Conservation (phyloP, 2,888 invertebrate species). For the Galeopsomyia nigrocyanea region DNA sequence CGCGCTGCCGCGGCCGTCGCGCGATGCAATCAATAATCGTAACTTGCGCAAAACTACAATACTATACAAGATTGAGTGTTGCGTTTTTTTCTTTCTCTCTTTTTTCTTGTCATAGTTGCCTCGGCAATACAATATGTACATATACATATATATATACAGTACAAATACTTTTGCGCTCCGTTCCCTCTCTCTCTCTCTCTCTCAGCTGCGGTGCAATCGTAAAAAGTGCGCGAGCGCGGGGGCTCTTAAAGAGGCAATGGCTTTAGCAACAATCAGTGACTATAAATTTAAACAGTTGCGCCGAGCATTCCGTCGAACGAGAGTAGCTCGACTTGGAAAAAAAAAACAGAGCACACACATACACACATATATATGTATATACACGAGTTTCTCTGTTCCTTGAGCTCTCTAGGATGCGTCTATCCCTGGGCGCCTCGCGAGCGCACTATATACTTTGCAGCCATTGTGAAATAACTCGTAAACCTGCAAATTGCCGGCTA, state of each 20-base stretch:
- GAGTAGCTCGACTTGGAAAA: no score
- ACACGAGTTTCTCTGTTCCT: conserved; percentile 9
- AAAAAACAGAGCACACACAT: background rate
- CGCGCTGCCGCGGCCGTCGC: no score
- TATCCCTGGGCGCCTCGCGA: conserved; percentile 48
- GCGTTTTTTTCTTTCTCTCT: background rate
- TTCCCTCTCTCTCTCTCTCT: background rate
- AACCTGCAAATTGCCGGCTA: conserved; percentile 68
- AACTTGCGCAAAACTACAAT: no score
- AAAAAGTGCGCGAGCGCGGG: conserved; percentile 7
- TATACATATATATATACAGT: no score
- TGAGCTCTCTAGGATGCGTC: conserved; percentile 6
- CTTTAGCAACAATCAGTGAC: conserved; percentile 35
- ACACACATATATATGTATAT: background rate
- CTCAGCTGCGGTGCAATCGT: conserved; percentile 3
- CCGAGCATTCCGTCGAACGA: background rate
- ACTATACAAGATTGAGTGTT: no score
- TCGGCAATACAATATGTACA: no score
- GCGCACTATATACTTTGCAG: conserved; percentile 68
- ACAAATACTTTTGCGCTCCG: background rate
- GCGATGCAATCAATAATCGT: no score
- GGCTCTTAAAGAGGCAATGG: conserved; percentile 17
- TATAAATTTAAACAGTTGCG: conserved; percentile 36
- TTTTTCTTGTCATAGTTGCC: background rate
- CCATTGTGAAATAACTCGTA: conserved; percentile 70